These are phyloP conservation scores for Plebejus melissa DNA, from an alignment of 2,888 invertebrate genomes.

Conservation along the genomic window DNA sequence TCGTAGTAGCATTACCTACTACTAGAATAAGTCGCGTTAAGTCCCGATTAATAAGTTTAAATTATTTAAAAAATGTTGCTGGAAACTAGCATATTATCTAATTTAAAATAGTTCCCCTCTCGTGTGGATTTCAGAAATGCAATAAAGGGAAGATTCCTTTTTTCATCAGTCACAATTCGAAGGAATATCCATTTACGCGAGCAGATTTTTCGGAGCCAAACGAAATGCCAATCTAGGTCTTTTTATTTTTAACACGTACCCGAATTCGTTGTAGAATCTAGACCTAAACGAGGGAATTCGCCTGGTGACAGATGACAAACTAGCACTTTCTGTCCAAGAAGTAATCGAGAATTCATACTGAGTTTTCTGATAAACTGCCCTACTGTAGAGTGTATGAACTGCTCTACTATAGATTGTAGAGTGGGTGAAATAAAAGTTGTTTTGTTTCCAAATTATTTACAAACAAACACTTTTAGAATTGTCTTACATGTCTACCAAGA, in stretches of 20 bases:
- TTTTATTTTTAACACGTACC: slow-evolving; percentile 39
- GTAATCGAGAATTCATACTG: neutral
- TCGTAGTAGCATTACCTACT: too few species aligned
- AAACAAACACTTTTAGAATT: too few species aligned
- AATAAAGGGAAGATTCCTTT: slow-evolving; percentile 33
- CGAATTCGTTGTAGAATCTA: slow-evolving; percentile 35
- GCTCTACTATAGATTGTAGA: neutral
- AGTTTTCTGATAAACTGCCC: neutral
- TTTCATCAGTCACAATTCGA: slow-evolving; percentile 31
- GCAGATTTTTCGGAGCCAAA: slow-evolving; percentile 35
- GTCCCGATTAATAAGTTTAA: too few species aligned
- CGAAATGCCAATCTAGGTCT: slow-evolving; percentile 33
- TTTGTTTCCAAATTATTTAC: too few species aligned
- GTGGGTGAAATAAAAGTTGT: too few species aligned
- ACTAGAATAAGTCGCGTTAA: too few species aligned
- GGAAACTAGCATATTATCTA: neutral
- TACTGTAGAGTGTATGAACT: neutral
- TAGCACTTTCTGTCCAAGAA: neutral
- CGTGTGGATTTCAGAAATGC: slow-evolving; percentile 20
- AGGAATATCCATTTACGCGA: slow-evolving; percentile 35
- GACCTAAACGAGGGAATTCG: slow-evolving; percentile 31
- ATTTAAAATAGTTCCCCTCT: neutral
- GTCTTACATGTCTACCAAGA: too few species aligned
- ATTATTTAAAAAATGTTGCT: neutral
- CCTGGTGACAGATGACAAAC: slow-evolving; percentile 5